Evolutionary conservation across 2,888 invertebrate genomes (phyloP), one percentile per base, ranked within the genome.

Genomic region (Invenusta paracnida): DNA sequence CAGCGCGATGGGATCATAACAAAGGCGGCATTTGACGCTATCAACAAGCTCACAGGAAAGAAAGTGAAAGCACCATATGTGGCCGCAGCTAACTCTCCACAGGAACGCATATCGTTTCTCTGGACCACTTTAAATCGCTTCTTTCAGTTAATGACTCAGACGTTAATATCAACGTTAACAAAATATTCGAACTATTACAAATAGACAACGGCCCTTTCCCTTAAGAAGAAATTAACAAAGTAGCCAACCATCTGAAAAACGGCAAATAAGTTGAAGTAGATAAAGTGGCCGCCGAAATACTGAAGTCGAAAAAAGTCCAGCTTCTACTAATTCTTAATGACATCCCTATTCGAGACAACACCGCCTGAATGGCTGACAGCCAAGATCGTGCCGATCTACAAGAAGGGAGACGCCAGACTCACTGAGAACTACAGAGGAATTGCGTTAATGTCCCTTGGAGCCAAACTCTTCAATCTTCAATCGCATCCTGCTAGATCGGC

Each of bases 141-240:
- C 73, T 73, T 73, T 73, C 73, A 73, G 73, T 23, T 73, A 73
- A 73, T 2, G 27, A 73, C 73, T 25, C 73, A 2, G 73, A 73
- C 73, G 25, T 73, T 73, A 73, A 5, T 23, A 73, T 73, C 73
- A 73, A 73, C 73, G 73, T 73, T n/a, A 73, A 73, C 73, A 73
- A 73, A 73, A 73, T 73, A 73, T 73, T 73, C 23, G 73, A 73
- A 73, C 73, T 23, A 73, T 23, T 73, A 73, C 11, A 73, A 5
- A 73, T 73, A 73, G 5, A 73, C 23, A 23, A 73, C 23, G 73
- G 73, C 25, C 73, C 73, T 23, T 73, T 73, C 73, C 23, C 73
- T 73, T 5, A 73, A 73, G 73, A 73, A 2, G 73, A 73, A 73
- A 73, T 73, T 73, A 73, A 73, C 73, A 73, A 73, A 73, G 73